Percentiles rank a stretch among this genome's conserved stretches.
phyloP scores from a whole-genome alignment of 2,113 vertebrate species.

The Neopipo cinnamomea region DNA sequence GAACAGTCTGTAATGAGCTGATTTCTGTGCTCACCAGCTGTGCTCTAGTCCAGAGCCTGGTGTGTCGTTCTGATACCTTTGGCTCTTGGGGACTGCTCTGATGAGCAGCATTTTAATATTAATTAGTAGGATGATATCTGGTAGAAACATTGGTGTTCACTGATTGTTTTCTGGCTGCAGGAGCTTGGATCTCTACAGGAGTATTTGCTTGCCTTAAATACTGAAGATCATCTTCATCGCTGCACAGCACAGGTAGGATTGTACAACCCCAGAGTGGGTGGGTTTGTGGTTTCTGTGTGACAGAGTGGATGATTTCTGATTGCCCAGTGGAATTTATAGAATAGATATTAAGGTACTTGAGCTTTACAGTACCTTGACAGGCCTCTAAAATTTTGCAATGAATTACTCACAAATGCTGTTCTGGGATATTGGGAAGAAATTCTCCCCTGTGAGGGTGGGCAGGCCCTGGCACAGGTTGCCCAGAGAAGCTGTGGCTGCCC shows the following conservation, averaged over 20 bases:
- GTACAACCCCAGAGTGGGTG: not conserved
- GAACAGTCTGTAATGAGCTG: not conserved
- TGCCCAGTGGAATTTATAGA: not conserved
- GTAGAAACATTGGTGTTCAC: not conserved
- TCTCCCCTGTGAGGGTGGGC: not conserved
- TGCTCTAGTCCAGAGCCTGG: not conserved
- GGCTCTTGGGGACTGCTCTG: not conserved
- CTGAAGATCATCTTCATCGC: constrained; percentile 88
- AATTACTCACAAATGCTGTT: not conserved
- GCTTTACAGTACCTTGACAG: not conserved
- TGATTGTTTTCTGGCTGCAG: constrained; percentile 68
- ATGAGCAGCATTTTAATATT: not conserved
- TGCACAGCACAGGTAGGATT: constrained; percentile 87
- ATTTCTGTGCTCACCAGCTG: not conserved
- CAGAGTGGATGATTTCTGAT: not conserved
- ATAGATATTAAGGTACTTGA: not conserved
- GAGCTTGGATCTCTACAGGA: constrained; percentile 89
- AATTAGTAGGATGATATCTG: not conserved
- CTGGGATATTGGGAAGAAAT: not conserved
- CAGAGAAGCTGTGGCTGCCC: not conserved
- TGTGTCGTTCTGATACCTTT: not conserved
- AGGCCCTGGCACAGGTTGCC: not conserved
- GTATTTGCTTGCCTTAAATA: constrained; percentile 93
- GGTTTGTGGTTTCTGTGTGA: not conserved
- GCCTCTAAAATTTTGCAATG: not conserved